Percentiles rank a stretch among this genome's conserved stretches.
Conservation (phyloP, 2,888 invertebrate genomes). For the Tachina grossa region DNA sequence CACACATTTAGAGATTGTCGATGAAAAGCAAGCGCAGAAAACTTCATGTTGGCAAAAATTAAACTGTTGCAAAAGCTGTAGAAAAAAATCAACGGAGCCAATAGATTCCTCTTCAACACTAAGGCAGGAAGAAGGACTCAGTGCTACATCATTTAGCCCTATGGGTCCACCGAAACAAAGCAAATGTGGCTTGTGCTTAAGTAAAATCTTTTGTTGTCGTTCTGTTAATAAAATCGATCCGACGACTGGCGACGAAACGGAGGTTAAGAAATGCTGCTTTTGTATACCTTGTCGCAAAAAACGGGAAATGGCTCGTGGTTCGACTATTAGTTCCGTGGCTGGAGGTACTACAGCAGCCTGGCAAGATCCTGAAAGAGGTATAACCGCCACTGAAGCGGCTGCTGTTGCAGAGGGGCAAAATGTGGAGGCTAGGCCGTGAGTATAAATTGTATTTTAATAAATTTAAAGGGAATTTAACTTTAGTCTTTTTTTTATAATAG, state of each 20-base stretch:
- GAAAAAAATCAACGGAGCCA: conserved; percentile 81
- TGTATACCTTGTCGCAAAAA: conserved; percentile 82
- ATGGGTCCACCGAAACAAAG: conserved; percentile 74
- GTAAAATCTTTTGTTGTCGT: conserved; percentile 82
- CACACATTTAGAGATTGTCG: conserved; percentile 78
- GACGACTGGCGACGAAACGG: conserved; percentile 78
- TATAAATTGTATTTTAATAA: conserved; percentile 1
- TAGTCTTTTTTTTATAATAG: conserved; percentile 65
- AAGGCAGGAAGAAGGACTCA: conserved; percentile 51
- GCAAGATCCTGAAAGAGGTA: conserved; percentile 79
- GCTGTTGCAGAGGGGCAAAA: conserved; percentile 85
- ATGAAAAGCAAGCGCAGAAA: conserved; percentile 76
- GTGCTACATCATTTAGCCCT: conserved; percentile 41
- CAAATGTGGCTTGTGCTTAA: conserved; percentile 80
- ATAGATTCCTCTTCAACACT: conserved; percentile 25
- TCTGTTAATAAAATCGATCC: conserved; percentile 82
- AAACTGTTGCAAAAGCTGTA: conserved; percentile 82
- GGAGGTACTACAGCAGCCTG: conserved; percentile 76
- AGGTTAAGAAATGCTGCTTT: conserved; percentile 81
- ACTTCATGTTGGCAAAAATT: conserved; percentile 80
- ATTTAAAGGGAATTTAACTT: background rate
- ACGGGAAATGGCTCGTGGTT: conserved; percentile 64
- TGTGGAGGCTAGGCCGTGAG: conserved; percentile 75
- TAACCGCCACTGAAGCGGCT: conserved; percentile 81
- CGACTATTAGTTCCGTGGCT: conserved; percentile 69